A percentile compares a stretch with the other conserved stretches of the same genome.
Conservation (phyloP, 2,797 vertebrate species). For the Fistularia tabacaria region DNA sequence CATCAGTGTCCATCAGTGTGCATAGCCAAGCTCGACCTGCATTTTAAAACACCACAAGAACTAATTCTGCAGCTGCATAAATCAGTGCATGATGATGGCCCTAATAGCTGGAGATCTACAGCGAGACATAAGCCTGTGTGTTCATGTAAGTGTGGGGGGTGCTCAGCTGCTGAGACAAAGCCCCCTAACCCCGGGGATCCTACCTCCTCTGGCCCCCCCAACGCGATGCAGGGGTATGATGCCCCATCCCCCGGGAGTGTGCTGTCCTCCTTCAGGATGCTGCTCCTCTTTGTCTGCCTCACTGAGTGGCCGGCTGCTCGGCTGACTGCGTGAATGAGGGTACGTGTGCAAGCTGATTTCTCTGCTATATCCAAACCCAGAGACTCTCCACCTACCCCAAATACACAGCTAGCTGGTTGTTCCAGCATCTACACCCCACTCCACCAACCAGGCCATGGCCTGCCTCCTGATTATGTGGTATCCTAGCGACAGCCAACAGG, state of each 20-base stretch:
- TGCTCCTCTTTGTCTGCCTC: slow-evolving; percentile 71
- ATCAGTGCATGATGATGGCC: slow-evolving; percentile 39
- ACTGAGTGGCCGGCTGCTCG: slow-evolving; percentile 38
- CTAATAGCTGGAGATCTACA: slow-evolving; percentile 26
- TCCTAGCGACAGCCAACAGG: slow-evolving; percentile 82
- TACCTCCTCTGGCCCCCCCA: slow-evolving; percentile 77
- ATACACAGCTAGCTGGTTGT: slow-evolving; percentile 58
- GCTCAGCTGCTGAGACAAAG: slow-evolving; percentile 66
- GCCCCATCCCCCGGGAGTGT: slow-evolving; percentile 77
- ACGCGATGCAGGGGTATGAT: slow-evolving; percentile 78
- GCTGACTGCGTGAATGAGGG: slow-evolving; percentile 46
- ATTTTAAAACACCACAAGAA: slow-evolving; percentile 31
- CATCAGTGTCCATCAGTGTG: slow-evolving; percentile 36
- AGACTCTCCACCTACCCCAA: slow-evolving; percentile 61
- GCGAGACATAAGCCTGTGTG: slow-evolving; percentile 22
- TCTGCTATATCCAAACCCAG: slow-evolving; percentile 55
- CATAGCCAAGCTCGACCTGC: slow-evolving; percentile 35
- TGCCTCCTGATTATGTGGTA: slow-evolving; percentile 81
- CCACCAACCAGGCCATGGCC: slow-evolving; percentile 70
- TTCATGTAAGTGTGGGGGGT: slow-evolving; percentile 19
- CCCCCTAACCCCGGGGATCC: slow-evolving; percentile 64
- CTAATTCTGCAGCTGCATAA: slow-evolving; percentile 20
- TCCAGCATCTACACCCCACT: slow-evolving; percentile 67
- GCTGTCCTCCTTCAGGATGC: slow-evolving; percentile 67
- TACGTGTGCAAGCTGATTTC: slow-evolving; percentile 48